Base-by-base conservation (phyloP, 1,140 invertebrate species). In the Trissolcus basalis region DNA sequence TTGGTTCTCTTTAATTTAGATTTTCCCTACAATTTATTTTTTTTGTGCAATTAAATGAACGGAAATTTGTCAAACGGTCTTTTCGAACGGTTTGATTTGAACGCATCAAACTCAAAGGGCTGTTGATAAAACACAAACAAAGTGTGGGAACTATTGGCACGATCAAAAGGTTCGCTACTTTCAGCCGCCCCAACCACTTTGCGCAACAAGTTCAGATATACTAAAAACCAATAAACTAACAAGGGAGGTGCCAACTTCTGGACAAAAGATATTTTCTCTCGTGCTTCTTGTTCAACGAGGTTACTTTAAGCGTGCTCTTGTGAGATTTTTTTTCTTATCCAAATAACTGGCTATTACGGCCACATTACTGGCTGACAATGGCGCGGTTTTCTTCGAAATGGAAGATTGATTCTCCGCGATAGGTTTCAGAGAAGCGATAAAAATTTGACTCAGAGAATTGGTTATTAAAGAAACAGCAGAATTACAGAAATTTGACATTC, bases 151-250 rank as follows among this genome's bases (percentile, higher is more conserved):
- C 45, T 41, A 49, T 43, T 56, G 49, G 1, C 2, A 12, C 19
- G 53, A 65, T 68, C 54, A 58, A 49, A 58, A 56, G 54, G 51
- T 58, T 68, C 6, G 36, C 32, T 15, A 50, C 36, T 39, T 55
- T 47, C 15, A 14, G 32, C 11, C 14, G 48, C 8, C 6, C 43
- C 14, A 19, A 55, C 14, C 54, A 33, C 54, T 68, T 68, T 68
- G 64, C 39, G 64, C 54, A 68, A 68, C 64, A 68, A 51, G 64
- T 68, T 47, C 19, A 1, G 64, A 58, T 68, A 68, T 11, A 68
- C 64, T 58, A 68, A 51, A 59, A 9, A 3, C 47, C 41, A 59
- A 68, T 54, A 44, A 54, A 65, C 63, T 35, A 45, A n/a, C 44
- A 45, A 55, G 16, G 49, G 19, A 3, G 2, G 19, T 1, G 19